A percentile compares a stretch with the other conserved stretches of the same genome.
Conservation (phyloP, 2,888 invertebrate species). For the Hemicrepidius hirtus region DNA sequence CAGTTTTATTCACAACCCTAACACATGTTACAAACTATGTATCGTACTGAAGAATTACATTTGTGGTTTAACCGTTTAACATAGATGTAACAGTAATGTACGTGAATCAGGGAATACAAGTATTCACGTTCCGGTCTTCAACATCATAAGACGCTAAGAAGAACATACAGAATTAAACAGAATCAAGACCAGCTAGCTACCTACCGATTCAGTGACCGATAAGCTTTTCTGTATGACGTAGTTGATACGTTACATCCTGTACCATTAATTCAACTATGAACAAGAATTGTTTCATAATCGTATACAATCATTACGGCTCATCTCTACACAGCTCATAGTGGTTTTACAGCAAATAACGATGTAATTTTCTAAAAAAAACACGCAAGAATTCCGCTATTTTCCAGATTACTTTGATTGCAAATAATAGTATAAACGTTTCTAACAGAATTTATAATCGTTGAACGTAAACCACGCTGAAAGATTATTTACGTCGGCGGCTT, state of each 20-base stretch:
- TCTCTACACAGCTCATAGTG: not conserved
- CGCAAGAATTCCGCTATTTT: constrained; percentile 15
- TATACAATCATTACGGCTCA: not conserved
- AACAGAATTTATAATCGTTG: too few species aligned
- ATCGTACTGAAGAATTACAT: too few species aligned
- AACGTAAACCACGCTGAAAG: too few species aligned
- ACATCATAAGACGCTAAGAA: not conserved
- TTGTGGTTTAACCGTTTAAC: too few species aligned
- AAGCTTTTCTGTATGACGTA: not conserved
- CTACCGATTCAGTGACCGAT: not conserved
- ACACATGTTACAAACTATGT: too few species aligned
- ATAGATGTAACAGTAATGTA: not conserved
- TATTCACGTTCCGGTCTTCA: not conserved
- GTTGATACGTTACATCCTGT: not conserved
- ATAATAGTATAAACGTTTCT: not conserved
- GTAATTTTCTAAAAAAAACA: constrained; percentile 17
- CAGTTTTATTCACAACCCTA: too few species aligned
- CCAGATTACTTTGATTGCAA: constrained; percentile 14
- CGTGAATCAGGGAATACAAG: not conserved
- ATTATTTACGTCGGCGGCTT: not conserved
- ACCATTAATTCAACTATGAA: not conserved
- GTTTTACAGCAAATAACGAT: not conserved
- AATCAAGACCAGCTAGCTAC: not conserved
- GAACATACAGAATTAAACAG: not conserved
- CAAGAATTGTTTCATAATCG: constrained; percentile 11